Base-by-base conservation (phyloP, 2,113 vertebrate genomes). In the Xiphophorus maculatus region DNA sequence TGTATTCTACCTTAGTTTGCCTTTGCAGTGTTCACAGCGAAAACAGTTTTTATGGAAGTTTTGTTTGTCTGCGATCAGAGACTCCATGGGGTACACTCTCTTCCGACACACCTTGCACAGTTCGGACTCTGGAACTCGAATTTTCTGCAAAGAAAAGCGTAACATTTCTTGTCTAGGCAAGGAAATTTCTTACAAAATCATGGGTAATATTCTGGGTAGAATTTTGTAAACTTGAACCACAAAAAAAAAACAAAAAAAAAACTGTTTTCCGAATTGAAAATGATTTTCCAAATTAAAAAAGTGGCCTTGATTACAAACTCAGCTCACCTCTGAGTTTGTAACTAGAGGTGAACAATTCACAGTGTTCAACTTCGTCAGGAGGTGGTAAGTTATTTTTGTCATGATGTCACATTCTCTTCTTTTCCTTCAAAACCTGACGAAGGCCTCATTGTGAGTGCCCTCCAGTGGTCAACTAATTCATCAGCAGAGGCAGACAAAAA, bases 41-140 rank as follows among this genome's bases (percentile, higher is more conserved):
- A 99, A 99, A 84, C 98, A 99, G 28, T 90, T 96, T 90, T 97
- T 99, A 96, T 99, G 98, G 94, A 97, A 99, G 93, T 92, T 97
- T 93, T 97, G 96, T 89, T 96, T 96, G 95, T 99, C 97, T 0
- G 96, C 97, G 66, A 96, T 90, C 33, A 99, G 95, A 66, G 93
- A 92, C 82, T 99, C 98, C 98, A 99, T 96, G 92, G 96, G 97
- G 89, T 99, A 99, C 83, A 98, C 98, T 86, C 93, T 96, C 95
- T 95, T 97, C 94, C 94, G 96, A 93, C 98, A 99, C 84, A 93
- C 94, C 86, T 80, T 93, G 93, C 98, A 99, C 6, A 82, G 95
- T 94, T 98, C 97, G 84, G 95, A 96, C 91, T 97, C 96, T 91
- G 95, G 96, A 93, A 96, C 91, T 85, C 93, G 95, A 89, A 94